These are phyloP conservation scores for Amphipoea lucens DNA, from an alignment of 2,888 invertebrate genomes.

Conservation along the genomic window DNA sequence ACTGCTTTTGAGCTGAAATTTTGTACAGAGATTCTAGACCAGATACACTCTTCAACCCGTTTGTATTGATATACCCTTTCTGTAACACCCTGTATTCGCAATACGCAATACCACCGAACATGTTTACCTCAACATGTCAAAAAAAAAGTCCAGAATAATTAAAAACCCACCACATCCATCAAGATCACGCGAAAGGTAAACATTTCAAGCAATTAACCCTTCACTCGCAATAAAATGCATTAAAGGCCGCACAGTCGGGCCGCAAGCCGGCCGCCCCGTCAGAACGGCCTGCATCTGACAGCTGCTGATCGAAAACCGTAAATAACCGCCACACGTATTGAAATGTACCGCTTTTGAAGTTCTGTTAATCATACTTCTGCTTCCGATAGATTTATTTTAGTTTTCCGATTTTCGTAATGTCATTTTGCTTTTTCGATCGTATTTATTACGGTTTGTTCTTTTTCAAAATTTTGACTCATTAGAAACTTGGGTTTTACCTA, in stretches of 20 bases:
- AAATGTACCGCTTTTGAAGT: constrained; percentile 16
- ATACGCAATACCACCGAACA: neutral
- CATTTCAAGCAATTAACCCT: constrained; percentile 44
- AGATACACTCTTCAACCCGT: no score
- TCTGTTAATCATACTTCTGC: constrained; percentile 18
- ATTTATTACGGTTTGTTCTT: neutral
- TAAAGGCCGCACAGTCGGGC: constrained; percentile 18
- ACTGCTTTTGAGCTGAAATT: no score
- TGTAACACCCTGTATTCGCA: no score
- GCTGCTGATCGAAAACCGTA: constrained; percentile 44
- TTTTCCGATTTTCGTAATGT: constrained; percentile 4
- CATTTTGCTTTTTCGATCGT: neutral
- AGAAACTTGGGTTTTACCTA: neutral
- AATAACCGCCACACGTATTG: constrained; percentile 40
- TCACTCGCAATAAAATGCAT: constrained; percentile 37
- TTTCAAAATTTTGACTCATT: neutral
- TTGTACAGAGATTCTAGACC: no score
- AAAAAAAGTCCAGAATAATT: neutral
- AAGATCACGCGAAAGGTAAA: constrained; percentile 21
- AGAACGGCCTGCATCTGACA: constrained; percentile 43
- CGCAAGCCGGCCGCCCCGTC: constrained; percentile 11
- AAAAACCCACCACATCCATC: constrained; percentile 7
- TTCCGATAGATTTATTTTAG: constrained; percentile 4
- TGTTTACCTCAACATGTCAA: neutral
- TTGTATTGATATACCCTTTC: no score